These are phyloP conservation scores for Myanophis thanlyinensis DNA, from an alignment of 2,113 vertebrate genomes.

Conservation along the genomic window DNA sequence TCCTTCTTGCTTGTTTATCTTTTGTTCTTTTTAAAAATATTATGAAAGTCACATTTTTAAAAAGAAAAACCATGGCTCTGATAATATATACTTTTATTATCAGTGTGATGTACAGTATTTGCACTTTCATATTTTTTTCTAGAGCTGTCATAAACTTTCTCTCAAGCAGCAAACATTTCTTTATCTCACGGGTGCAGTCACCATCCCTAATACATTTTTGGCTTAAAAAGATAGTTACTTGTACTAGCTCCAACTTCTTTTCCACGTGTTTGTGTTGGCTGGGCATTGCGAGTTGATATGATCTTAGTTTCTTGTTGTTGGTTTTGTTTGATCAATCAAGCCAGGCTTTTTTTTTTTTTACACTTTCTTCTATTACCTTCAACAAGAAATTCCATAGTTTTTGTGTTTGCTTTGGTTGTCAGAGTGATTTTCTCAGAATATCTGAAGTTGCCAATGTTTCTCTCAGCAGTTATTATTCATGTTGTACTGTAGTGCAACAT, in stretches of 20 bases:
- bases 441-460: not conserved
- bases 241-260: not conserved
- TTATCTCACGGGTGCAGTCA: not conserved
- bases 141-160: not conserved
- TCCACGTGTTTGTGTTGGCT: not conserved
- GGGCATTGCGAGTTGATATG: not conserved
- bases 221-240: not conserved
- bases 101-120: not conserved
- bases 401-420: not conserved
- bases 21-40: not conserved
- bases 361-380: not conserved
- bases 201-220: not conserved
- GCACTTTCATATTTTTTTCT: not conserved
- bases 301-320: not conserved
- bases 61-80: not conserved
- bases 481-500: not conserved
- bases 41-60: not conserved
- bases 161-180: not conserved
- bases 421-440: not conserved
- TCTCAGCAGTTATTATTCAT: not conserved
- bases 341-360: not conserved
- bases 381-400: not conserved
- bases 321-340: not conserved
- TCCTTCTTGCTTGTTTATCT: not conserved
- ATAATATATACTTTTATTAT: not conserved